phyloP scores from a whole-genome alignment of 2,113 vertebrate species.

The Neomonachus schauinslandi region DNA sequence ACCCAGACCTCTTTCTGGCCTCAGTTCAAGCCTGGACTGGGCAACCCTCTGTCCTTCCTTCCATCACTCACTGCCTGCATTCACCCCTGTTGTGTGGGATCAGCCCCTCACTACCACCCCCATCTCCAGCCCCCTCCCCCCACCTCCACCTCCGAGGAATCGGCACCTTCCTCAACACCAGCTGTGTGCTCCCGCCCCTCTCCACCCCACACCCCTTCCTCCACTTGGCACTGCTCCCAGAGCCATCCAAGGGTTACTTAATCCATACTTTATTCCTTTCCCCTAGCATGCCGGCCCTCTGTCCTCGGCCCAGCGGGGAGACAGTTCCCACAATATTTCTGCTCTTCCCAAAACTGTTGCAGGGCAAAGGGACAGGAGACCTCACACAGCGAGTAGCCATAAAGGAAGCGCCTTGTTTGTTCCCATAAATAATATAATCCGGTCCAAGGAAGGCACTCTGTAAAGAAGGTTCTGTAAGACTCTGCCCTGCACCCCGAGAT shows the following conservation, averaged over 20 bases:
- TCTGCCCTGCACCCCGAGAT: neutral
- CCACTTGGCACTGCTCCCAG: neutral
- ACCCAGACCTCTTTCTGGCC: neutral
- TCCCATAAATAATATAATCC: neutral
- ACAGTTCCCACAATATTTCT: neutral
- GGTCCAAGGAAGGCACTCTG: neutral
- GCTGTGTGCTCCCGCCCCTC: neutral
- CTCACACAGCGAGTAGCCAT: neutral
- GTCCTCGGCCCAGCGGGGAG: neutral
- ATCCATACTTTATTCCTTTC: neutral
- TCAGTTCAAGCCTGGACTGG: neutral
- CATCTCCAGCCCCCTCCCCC: rapidly evolving
- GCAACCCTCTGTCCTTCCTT: neutral
- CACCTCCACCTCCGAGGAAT: rapidly evolving
- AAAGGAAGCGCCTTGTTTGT: neutral
- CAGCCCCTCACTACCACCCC: neutral
- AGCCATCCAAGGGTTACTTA: neutral
- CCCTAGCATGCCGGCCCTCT: neutral
- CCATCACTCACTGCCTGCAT: rapidly evolving
- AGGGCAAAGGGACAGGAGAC: neutral
- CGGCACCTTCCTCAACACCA: neutral
- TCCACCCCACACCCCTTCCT: rapidly evolving
- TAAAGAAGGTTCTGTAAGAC: neutral
- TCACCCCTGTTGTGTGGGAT: too few species aligned
- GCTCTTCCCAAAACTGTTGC: neutral